phyloP scores from a whole-genome alignment of 1,140 invertebrate genomes.

The Drosophila ficusphila region DNA sequence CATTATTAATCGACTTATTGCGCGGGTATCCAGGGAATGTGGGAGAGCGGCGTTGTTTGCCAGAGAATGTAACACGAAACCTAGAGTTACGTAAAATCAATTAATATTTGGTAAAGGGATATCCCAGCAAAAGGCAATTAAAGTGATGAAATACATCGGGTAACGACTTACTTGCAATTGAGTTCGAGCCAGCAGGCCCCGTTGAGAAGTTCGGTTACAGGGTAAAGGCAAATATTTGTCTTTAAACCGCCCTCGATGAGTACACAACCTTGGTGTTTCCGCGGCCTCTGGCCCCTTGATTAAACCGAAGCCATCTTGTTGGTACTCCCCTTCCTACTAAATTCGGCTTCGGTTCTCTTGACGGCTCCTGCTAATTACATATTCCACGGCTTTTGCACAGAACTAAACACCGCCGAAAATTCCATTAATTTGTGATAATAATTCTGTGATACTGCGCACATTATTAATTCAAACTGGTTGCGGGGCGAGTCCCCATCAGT shows the following conservation, averaged over 20 bases:
- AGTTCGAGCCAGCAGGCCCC: not conserved
- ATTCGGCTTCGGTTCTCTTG: conserved; percentile 52
- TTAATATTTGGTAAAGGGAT: not conserved
- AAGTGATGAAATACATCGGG: not conserved
- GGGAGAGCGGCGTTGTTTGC: not conserved
- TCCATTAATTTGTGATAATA: conserved; percentile 73
- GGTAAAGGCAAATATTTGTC: conserved; percentile 40
- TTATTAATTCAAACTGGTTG: conserved; percentile 40
- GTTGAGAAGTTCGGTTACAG: not conserved
- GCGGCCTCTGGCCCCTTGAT: not conserved
- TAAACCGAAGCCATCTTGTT: not conserved
- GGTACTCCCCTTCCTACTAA: not conserved
- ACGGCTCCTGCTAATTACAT: conserved; percentile 63
- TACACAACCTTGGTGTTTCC: conserved; percentile 14
- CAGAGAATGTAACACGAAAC: conserved; percentile 1
- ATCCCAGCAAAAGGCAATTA: not conserved
- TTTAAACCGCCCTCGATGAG: conserved; percentile 21
- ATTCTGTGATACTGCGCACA: conserved; percentile 48
- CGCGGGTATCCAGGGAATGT: not conserved
- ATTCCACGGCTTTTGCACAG: conserved; percentile 63
- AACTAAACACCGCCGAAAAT: conserved; percentile 60
- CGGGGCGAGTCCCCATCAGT: not conserved
- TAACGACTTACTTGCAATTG: too few relatives aligned
- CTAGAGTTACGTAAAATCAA: not conserved
- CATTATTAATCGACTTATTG: conserved; percentile 27